These are phyloP conservation scores for Myopa tessellatipennis DNA, from an alignment of 2,888 invertebrate species.

Conservation along the genomic window DNA sequence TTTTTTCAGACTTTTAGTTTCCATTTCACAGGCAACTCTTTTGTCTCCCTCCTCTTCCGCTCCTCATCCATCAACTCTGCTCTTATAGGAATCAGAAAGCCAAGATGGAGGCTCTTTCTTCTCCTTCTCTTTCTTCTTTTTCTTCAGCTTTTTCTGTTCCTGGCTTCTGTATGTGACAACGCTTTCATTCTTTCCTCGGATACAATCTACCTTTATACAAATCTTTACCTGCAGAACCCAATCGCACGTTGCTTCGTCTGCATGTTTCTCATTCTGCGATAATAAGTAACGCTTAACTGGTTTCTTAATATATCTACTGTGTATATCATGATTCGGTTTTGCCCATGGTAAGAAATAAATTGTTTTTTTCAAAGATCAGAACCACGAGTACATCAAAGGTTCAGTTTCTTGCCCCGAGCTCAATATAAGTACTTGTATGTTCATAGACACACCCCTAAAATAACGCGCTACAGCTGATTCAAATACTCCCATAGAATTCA, in stretches of 20 bases:
- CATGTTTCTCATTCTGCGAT: conserved; percentile 15
- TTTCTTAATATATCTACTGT: conserved; percentile 29
- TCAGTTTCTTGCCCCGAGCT: neutral
- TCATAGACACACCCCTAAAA: no score
- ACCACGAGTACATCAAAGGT: neutral
- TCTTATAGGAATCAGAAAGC: neutral
- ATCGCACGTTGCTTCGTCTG: neutral
- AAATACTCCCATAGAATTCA: no score
- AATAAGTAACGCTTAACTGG: conserved; percentile 48
- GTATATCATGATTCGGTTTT: neutral
- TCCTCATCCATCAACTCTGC: neutral
- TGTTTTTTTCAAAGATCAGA: neutral
- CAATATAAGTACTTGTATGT: neutral
- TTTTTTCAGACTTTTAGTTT: conserved; percentile 3
- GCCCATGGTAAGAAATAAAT: neutral
- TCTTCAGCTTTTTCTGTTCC: neutral
- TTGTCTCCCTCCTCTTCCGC: neutral
- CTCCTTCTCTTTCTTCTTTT: neutral
- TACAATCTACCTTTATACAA: neutral
- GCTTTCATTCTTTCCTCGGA: conserved; percentile 19
- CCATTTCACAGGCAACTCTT: neutral
- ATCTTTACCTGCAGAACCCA: conserved; percentile 16
- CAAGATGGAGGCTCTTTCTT: neutral
- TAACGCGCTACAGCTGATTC: no score
- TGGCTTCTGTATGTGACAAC: conserved; percentile 27